These are phyloP conservation scores for Philotrypesis tridentata DNA, from an alignment of 1,140 invertebrate species.

Conservation along the genomic window DNA sequence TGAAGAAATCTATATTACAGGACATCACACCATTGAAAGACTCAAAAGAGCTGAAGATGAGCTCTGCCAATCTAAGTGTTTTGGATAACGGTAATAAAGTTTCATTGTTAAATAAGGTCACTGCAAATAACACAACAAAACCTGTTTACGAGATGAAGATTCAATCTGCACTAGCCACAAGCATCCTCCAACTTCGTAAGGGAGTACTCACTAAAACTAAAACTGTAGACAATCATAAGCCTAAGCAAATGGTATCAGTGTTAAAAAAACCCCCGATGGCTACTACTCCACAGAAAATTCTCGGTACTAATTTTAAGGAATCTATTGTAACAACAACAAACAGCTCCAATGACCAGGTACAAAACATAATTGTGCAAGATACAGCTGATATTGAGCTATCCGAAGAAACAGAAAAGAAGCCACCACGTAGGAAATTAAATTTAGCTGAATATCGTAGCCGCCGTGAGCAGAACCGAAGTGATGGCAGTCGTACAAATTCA, in stretches of 20 bases:
- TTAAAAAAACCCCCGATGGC: slow-evolving; percentile 62
- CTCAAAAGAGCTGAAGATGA: slow-evolving; percentile 1
- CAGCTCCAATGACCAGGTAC: slow-evolving; percentile 55
- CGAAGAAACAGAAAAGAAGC: slow-evolving; percentile 61
- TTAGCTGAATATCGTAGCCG: slow-evolving; percentile 73
- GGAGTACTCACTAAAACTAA: slow-evolving; percentile 58
- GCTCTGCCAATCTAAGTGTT: background rate
- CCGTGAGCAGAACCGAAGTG: slow-evolving; percentile 63
- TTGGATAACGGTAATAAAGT: background rate
- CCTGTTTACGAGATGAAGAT: slow-evolving; percentile 60
- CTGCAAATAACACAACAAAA: slow-evolving; percentile 1
- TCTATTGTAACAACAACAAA: slow-evolving; percentile 60
- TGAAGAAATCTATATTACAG: background rate
- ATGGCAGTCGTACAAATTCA: slow-evolving; percentile 60
- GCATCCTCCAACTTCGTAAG: slow-evolving; percentile 58
- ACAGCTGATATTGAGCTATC: slow-evolving; percentile 38
- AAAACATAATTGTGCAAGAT: slow-evolving; percentile 59
- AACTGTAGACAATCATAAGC: slow-evolving; percentile 35
- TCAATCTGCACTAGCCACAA: slow-evolving; percentile 60
- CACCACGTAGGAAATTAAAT: slow-evolving; percentile 69
- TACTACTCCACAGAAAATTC: slow-evolving; percentile 37
- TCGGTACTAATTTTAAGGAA: slow-evolving; percentile 51
- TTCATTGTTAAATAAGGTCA: slow-evolving; percentile 17
- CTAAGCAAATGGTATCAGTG: slow-evolving; percentile 66
- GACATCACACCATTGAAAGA: background rate